Conservation (phyloP, 2,888 invertebrate genomes). For the Heliconius sara region DNA sequence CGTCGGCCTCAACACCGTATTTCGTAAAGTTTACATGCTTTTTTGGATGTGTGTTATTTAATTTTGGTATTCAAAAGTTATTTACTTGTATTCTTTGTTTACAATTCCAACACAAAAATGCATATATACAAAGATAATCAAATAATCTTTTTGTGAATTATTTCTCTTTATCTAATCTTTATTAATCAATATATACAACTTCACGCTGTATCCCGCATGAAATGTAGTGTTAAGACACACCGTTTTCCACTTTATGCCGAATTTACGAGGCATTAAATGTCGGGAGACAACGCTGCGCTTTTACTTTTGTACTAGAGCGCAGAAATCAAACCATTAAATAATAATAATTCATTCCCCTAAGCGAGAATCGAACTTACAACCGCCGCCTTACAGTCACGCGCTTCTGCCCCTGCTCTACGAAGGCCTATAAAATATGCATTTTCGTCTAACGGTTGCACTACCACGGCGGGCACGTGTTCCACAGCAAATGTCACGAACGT, state of each 20-base stretch:
- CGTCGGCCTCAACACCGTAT: conserved; percentile 55
- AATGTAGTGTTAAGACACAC: too few relatives aligned
- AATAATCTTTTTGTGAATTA: not conserved
- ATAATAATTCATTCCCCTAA: too few relatives aligned
- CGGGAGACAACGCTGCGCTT: too few relatives aligned
- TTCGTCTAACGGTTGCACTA: conserved; percentile 51
- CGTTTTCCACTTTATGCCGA: too few relatives aligned
- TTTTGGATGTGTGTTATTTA: conserved; percentile 14
- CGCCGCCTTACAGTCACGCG: too few relatives aligned
- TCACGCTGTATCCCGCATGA: too few relatives aligned
- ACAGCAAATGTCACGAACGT: conserved; percentile 58
- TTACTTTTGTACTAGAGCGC: too few relatives aligned
- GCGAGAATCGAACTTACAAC: too few relatives aligned
- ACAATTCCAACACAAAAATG: not conserved
- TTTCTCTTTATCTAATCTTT: not conserved
- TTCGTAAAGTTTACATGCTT: conserved; percentile 51
- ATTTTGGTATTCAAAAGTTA: conserved; percentile 35
- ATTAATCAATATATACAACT: not conserved
- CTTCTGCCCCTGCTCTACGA: too few relatives aligned
- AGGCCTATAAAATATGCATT: not conserved
- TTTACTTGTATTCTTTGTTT: conserved; percentile 33
- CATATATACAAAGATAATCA: not conserved
- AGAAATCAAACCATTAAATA: too few relatives aligned
- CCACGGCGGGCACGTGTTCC: conserved; percentile 55
- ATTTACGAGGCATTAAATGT: too few relatives aligned